phyloP scores from a whole-genome alignment of 2,888 invertebrate species.

The Saturnia japonica region DNA sequence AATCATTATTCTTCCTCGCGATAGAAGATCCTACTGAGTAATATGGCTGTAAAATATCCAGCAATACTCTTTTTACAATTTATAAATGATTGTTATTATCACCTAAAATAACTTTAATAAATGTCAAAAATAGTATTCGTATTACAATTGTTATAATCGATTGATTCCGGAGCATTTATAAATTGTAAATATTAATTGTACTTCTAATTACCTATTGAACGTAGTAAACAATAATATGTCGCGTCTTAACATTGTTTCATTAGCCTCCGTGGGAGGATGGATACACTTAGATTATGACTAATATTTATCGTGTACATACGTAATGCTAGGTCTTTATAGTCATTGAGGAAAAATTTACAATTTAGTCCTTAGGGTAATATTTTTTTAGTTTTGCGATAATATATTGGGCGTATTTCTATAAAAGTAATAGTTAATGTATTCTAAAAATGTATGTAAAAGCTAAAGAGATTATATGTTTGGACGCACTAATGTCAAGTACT shows the following conservation, averaged over 20 bases:
- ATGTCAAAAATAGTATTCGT: background rate
- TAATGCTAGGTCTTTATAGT: constrained; percentile 10
- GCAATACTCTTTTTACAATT: too few species aligned
- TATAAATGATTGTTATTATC: background rate
- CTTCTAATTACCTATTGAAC: background rate
- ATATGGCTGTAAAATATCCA: too few species aligned
- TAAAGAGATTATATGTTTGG: too few species aligned
- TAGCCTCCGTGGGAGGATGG: constrained; percentile 19
- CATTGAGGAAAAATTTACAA: constrained; percentile 6
- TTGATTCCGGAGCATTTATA: background rate
- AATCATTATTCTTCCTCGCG: too few species aligned
- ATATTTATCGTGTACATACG: constrained; percentile 18
- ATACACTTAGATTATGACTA: constrained; percentile 19
- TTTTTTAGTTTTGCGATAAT: background rate
- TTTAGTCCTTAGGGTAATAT: constrained; percentile 4
- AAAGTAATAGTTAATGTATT: too few species aligned
- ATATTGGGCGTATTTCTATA: background rate
- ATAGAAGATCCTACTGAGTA: too few species aligned
- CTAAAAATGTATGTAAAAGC: too few species aligned
- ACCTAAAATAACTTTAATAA: background rate
- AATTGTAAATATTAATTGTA: background rate
- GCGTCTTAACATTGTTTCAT: constrained; percentile 15
- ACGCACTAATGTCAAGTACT: background rate
- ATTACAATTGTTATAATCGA: too few species aligned
- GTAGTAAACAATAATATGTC: constrained; percentile 2